Evolutionary conservation across 2,113 vertebrate species (phyloP), one percentile per base, ranked within the genome.

Genomic region (Passer montanus): DNA sequence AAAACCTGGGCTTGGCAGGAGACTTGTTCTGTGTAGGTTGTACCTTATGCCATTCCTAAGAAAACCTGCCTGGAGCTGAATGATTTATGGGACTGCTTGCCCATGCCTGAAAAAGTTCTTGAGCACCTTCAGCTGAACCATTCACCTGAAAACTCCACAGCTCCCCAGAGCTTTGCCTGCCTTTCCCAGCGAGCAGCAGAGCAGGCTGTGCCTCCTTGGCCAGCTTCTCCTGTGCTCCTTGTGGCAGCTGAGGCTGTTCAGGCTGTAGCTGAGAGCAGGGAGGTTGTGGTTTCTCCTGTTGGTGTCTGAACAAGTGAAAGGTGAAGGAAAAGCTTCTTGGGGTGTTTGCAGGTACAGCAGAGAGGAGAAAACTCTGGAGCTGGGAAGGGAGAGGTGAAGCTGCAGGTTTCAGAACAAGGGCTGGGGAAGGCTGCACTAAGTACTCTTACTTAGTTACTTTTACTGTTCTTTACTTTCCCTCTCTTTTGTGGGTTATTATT

Each of bases 171-270:
- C 72, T 68, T 26, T 72, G 53, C 28, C 59, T 76, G 39, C 47
- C 55, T 44, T 73, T 91, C 41, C n/a, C 50, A 68, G 4, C 0
- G 1, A 68, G 72, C 39, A 50, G 84, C 41, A 0, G 2, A 50
- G 49, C 0, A 0, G 58, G 49, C 63, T 68, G 39, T 55, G 33
- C 27, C 15, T 41, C 44, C 47, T 66, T 4, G 7, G 20, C 20
- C 47, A 13, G 11, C 84, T 64, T 39, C 7, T 7, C 35, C 7
- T 2, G 7, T 11, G 62, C 24, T 69, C 14, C 63, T 79, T 5
- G 31, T 41, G 58, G 24, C 49, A 37, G n/a, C 47, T 46, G 39
- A n/a, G 68, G 55, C 43, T 60, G 24, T 14, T 31, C 17, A 15
- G 46, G 73, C 50, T 39, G 21, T 33, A 35, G 18, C 44, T 86